Conservation (phyloP, 2,888 invertebrate species). For the Bellardia bayeri region DNA sequence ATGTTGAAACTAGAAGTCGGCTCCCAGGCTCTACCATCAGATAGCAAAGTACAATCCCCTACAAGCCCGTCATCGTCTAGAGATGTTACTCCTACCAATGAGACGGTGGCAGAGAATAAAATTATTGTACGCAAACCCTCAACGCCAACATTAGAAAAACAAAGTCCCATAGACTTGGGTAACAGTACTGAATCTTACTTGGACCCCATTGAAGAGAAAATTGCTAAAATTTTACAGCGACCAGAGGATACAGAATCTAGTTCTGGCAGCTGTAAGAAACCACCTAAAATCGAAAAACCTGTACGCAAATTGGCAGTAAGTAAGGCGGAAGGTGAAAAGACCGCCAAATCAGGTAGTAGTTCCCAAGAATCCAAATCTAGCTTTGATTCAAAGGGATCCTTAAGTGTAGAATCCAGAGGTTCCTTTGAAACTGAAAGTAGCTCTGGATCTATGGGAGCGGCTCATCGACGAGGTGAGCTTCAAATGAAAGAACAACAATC, state of each 20-base stretch:
- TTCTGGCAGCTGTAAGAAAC: constrained; percentile 86
- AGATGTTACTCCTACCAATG: constrained; percentile 79
- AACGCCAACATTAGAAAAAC: constrained; percentile 87
- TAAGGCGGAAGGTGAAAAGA: constrained; percentile 85
- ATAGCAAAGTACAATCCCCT: constrained; percentile 84
- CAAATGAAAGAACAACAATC: constrained; percentile 89
- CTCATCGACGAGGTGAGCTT: constrained; percentile 87
- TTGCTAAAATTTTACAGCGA: constrained; percentile 81
- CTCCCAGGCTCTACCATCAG: constrained; percentile 81
- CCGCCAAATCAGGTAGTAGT: constrained; percentile 82
- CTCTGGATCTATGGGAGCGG: constrained; percentile 90
- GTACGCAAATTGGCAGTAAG: constrained; percentile 82
- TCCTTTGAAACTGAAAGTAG: constrained; percentile 91
- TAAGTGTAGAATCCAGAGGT: constrained; percentile 89
- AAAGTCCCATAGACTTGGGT: constrained; percentile 87
- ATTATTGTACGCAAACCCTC: constrained; percentile 81
- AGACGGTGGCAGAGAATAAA: constrained; percentile 76
- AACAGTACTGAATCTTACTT: constrained; percentile 85
- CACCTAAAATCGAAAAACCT: constrained; percentile 85
- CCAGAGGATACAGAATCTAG: constrained; percentile 88
- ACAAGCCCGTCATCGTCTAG: constrained; percentile 85
- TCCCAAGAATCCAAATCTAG: constrained; percentile 86
- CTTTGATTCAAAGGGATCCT: constrained; percentile 87
- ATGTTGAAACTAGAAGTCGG: constrained; percentile 86
- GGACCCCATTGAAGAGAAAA: constrained; percentile 84